Base-by-base conservation (phyloP, 2,113 vertebrate species). In the Pluvianellus socialis region DNA sequence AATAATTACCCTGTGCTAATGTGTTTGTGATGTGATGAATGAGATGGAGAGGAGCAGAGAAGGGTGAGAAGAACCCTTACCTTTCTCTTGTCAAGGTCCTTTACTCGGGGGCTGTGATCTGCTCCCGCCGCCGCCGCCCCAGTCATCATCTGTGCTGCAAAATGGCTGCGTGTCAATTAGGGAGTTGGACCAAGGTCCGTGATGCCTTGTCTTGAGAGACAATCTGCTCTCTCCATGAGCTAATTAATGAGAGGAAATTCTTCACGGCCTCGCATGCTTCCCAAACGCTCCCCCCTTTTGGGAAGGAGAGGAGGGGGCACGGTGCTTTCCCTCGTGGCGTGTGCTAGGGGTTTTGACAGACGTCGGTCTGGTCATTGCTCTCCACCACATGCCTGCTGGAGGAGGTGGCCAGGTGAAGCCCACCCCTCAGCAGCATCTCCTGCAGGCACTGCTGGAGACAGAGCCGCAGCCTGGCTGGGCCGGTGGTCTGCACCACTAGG, bases 1-100 rank as follows among this genome's bases (percentile, higher is more conserved):
- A 52, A 20, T 63, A 75, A 93, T 90, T 74, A 82, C 65, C 83
- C 76, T 15, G 56, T 27, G 68, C 73, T 94, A 86, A 86, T 79
- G 86, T 11, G 0, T 58, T 80, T 65, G 70, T 17, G 90, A 59
- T 56, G 66, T 42, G 80, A 62, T 55, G 66, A 62, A 70, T 32
- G 59, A 70, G 76, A 24, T 17, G 49, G 73, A 56, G 65, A 73
- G 66, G 75, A 81, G 77, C 33, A 27, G 58, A 16, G 45, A 13
- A 40, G 50, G 55, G 33, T 63, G 83, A 86, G 83, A 12, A 65
- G 70, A 82, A 17, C 77, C 21, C 28, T 90, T 72, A 22, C 59
- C 75, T 80, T n/a, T 20, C 44, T 30, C 66, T 73, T 40, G 30
- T 61, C 47, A 14, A 67, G 38, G 73, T 77, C n/a, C 86, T 71